Evolutionary conservation across 2,888 invertebrate genomes (phyloP).

Genomic region (Conchocele bisecta): DNA sequence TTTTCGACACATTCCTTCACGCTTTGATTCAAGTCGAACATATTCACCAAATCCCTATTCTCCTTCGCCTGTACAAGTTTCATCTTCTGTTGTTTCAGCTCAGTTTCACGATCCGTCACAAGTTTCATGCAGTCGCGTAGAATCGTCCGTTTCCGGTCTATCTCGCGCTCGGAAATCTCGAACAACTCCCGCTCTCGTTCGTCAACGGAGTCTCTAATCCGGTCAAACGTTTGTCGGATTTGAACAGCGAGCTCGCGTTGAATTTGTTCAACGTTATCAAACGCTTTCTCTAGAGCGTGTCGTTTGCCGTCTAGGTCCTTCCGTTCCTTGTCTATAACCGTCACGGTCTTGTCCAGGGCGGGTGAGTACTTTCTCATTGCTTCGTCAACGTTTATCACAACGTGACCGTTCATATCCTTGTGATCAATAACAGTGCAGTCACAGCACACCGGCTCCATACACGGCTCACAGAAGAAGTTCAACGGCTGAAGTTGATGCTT

Average conservation of each 20-base stretch:
- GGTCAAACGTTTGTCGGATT: constrained; percentile 72
- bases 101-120: constrained; percentile 63
- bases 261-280: constrained; percentile 72
- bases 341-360: constrained; percentile 71
- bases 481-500: constrained; percentile 78
- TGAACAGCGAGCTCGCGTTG: constrained; percentile 73
- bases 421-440: constrained; percentile 79
- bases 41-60: constrained; percentile 70
- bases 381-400: constrained; percentile 76
- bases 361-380: constrained; percentile 78
- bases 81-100: constrained; percentile 64
- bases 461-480: constrained; percentile 80
- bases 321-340: constrained; percentile 65
- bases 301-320: constrained; percentile 67
- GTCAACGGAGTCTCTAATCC: constrained; percentile 71
- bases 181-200: constrained; percentile 74
- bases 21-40: constrained; percentile 74
- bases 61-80: constrained; percentile 69
- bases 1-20: constrained; percentile 67
- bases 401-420: constrained; percentile 73
- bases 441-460: constrained; percentile 76
- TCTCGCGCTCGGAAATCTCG: constrained; percentile 72
- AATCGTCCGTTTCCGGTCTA: constrained; percentile 70
- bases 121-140: constrained; percentile 71
- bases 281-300: constrained; percentile 67